A percentile compares a stretch with the other conserved stretches of the same genome.
Evolutionary conservation across 2,113 vertebrate species (phyloP).

Genomic region (Probosciger aterrimus): DNA sequence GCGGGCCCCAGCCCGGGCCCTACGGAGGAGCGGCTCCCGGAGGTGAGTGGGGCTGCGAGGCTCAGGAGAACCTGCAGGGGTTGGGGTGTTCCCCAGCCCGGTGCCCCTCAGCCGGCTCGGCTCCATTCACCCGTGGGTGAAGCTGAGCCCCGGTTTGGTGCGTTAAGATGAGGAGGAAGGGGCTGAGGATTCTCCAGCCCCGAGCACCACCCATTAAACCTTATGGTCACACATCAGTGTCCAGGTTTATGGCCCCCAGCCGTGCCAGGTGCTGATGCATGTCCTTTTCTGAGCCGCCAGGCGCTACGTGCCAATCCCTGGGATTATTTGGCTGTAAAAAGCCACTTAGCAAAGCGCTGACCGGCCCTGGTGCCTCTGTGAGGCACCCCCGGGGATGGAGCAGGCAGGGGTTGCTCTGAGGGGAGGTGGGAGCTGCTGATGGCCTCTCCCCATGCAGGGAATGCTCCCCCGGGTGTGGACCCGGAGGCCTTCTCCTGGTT

Average conservation of each 20-base stretch:
- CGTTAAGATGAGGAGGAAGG: background rate
- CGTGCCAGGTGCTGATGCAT: background rate
- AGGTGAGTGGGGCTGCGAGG: slow-evolving; percentile 67
- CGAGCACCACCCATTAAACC: background rate
- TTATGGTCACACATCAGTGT: rapidly evolving
- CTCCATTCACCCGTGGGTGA: rapidly evolving
- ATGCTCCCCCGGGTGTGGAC: slow-evolving; percentile 81
- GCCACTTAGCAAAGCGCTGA: background rate
- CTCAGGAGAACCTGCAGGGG: background rate
- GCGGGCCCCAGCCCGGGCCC: slow-evolving; percentile 70
- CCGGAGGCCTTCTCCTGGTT: slow-evolving; percentile 93
- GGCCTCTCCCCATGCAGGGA: slow-evolving; percentile 66
- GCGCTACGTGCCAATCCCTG: rapidly evolving
- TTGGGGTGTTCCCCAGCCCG: background rate
- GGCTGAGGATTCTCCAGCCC: background rate
- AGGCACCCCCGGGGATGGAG: background rate
- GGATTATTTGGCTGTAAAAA: rapidly evolving
- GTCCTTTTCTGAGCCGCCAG: background rate
- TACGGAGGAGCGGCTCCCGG: slow-evolving; percentile 76
- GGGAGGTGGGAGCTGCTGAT: background rate
- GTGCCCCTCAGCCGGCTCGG: rapidly evolving
- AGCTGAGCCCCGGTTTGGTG: rapidly evolving
- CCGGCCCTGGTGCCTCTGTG: background rate
- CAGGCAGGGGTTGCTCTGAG: too few relatives aligned
- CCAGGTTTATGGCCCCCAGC: background rate